Evolutionary conservation across 2,113 vertebrate species (phyloP), one percentile per base, ranked within the genome.

Genomic region (Panurus biarmicus): DNA sequence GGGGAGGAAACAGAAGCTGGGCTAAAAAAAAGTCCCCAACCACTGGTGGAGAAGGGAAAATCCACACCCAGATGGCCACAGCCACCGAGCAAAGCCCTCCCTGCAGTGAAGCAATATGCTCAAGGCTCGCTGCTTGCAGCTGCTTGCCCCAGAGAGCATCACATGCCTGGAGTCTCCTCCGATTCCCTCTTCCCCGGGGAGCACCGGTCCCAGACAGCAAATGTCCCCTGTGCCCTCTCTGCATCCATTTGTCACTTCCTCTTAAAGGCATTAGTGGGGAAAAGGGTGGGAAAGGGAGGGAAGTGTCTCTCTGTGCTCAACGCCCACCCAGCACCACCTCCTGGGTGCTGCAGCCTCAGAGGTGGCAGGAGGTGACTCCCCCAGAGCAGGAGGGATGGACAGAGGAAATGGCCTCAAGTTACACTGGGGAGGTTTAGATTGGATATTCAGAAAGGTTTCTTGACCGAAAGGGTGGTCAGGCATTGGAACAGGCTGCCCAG

Each of bases 181-280:
- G 38, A 16, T 5, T 12, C 21, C 15, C 8, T 22, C 8, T 31
- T 50, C 50, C 14, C 12, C 44, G 23, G 0, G 6, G 11, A 2
- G 2, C 35, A 40, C 8, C 54, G n/a, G 33, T 11, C 48, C 16
- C 0, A 1, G 31, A 11, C 11, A 42, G 19, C 11, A 58, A 38
- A 84, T 16, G 14, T 48, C 2, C 26, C n/a, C 47, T n/a, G n/a
- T 28, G 51, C 20, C 31, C 38, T 3, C 0, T 9, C 82, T 65
- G 33, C 3, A 1, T 14, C 31, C 12, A 0, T 10, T 10, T 45
- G 21, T 5, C 1, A 1, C 23, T 26, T 78, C 50, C 38, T 35
- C 6, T 19, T 40, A 19, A 17, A 36, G 50, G 29, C 25, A 45
- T 67, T 7, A 25, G n/a, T 22, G 26, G 45, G 9, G 29, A 67